Conservation (phyloP, 1,140 invertebrate genomes). For the Palaemon carinicauda region DNA sequence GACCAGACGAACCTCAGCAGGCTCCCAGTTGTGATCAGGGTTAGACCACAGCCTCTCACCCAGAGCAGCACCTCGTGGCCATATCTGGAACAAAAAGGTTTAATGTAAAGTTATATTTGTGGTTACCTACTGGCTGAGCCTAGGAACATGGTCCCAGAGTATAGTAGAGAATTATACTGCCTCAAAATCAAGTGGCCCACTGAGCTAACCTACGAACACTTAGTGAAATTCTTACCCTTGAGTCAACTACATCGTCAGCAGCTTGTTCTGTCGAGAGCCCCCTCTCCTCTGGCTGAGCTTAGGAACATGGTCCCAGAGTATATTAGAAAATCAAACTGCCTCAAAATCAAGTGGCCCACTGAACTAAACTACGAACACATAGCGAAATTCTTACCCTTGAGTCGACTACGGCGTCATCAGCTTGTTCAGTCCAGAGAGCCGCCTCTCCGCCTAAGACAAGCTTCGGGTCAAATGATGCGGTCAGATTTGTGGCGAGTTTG, state of each 20-base stretch:
- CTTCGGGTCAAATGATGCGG: constrained; percentile 36
- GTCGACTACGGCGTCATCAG: constrained; percentile 62
- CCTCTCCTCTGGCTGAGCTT: constrained; percentile 68
- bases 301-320: no score
- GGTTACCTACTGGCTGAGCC: neutral
- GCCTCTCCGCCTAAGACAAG: constrained; percentile 77
- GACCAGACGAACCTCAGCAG: constrained; percentile 76
- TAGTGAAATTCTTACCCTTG: constrained; percentile 23
- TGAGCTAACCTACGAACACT: neutral
- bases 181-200: neutral
- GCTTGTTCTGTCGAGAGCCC: constrained; percentile 82
- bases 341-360: neutral
- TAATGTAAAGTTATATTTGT: constrained; percentile 68
- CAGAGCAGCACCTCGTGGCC: constrained; percentile 68
- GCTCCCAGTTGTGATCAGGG: constrained; percentile 67
- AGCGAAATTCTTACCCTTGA: constrained; percentile 22
- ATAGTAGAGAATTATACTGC: no score
- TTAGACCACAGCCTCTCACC: constrained; percentile 82
- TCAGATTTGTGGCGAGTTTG: constrained; percentile 64
- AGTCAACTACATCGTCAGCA: constrained; percentile 48
- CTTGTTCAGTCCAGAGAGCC: constrained; percentile 83
- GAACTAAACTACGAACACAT: neutral
- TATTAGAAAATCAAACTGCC: no score
- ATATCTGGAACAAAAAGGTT: constrained; percentile 68
- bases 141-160: no score